These are phyloP conservation scores for Erynnis tages DNA, from an alignment of 2,888 invertebrate species.

Conservation along the genomic window DNA sequence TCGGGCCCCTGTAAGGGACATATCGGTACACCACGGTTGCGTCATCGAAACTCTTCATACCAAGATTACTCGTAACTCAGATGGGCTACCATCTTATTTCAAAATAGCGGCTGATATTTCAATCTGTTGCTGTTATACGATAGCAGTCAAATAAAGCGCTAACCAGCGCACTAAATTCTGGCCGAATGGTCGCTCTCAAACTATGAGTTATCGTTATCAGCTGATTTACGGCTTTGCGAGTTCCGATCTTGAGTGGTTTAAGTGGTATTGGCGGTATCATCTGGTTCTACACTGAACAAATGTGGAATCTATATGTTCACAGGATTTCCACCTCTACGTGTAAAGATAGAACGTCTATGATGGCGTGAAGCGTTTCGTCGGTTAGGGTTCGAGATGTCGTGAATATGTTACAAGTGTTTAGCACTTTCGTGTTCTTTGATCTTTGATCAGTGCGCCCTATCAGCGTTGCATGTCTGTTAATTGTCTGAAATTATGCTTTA, in stretches of 20 bases:
- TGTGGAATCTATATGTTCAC: background rate
- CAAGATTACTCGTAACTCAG: too few relatives aligned
- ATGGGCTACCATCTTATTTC: too few relatives aligned
- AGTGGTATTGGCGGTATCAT: constrained; percentile 26
- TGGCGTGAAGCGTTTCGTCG: background rate
- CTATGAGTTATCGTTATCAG: constrained; percentile 27
- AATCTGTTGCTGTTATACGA: background rate
- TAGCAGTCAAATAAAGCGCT: constrained; percentile 12
- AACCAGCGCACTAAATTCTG: constrained; percentile 12
- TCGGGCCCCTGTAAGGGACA: too few relatives aligned
- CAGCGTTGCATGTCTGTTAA: constrained; percentile 19
- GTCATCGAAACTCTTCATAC: too few relatives aligned
- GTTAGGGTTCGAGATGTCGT: background rate
- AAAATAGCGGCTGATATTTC: background rate
- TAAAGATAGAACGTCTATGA: background rate
- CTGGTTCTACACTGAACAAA: constrained; percentile 7
- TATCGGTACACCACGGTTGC: too few relatives aligned
- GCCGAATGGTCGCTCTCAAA: constrained; percentile 14
- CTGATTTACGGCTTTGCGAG: constrained; percentile 23
- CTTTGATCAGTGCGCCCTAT: constrained; percentile 21
- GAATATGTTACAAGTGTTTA: constrained; percentile 19
- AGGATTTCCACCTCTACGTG: background rate
- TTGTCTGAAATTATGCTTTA: constrained; percentile 16
- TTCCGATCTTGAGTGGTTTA: constrained; percentile 27
- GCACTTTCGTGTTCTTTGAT: constrained; percentile 24